These are phyloP conservation scores for Myiotriccus ornatus DNA, from an alignment of 2,797 vertebrate genomes.

Conservation along the genomic window DNA sequence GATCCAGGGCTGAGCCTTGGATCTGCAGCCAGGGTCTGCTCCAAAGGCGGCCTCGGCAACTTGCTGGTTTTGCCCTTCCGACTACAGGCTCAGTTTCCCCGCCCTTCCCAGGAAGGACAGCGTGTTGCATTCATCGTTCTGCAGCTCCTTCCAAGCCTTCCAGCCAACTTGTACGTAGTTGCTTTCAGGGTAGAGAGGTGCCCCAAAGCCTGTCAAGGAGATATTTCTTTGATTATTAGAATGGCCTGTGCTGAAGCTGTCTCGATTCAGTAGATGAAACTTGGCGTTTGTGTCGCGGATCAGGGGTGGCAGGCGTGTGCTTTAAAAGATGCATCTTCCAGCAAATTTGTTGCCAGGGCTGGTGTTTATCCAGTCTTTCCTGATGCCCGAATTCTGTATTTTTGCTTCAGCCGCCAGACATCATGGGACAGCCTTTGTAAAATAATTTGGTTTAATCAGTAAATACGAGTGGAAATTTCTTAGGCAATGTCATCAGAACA, in stretches of 20 bases:
- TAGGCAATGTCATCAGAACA: not conserved
- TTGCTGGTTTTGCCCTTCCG: not conserved
- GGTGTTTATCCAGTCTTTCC: not conserved
- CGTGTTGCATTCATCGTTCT: too few relatives aligned
- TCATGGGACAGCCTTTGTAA: not conserved
- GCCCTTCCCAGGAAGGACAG: not conserved
- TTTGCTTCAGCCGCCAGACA: not conserved
- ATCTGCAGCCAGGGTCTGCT: not conserved
- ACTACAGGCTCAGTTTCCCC: not conserved
- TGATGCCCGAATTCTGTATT: rapidly evolving
- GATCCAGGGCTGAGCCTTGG: rapidly evolving
- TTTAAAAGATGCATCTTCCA: not conserved
- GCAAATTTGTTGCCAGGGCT: rapidly evolving
- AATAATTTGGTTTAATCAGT: not conserved
- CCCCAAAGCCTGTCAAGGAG: not conserved
- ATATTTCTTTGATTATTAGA: not conserved
- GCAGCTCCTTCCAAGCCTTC: not conserved
- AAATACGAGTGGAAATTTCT: not conserved
- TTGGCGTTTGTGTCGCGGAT: rapidly evolving
- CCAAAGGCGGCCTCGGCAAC: not conserved
- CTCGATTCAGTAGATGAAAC: not conserved
- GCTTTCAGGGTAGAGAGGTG: not conserved
- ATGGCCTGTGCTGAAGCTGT: not conserved
- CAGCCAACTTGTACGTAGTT: rapidly evolving
- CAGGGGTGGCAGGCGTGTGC: rapidly evolving